These are phyloP conservation scores for Acrossocheilus fasciatus DNA, from an alignment of 2,797 vertebrate genomes.

Conservation along the genomic window DNA sequence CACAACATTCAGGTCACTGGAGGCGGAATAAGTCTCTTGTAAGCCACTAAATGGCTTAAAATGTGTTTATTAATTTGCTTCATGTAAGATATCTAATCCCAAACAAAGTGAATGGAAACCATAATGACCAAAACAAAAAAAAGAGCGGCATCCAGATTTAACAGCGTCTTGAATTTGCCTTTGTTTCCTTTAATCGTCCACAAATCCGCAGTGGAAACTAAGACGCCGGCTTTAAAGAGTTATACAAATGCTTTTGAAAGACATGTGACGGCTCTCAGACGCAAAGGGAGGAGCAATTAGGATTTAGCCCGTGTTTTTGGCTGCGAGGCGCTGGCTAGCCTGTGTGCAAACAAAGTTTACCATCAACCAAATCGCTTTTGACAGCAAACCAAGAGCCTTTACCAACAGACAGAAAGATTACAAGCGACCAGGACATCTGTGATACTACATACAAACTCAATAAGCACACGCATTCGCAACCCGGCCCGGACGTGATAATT, in stretches of 20 bases:
- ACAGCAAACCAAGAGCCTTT: conserved; percentile 52
- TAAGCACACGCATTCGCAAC: background rate
- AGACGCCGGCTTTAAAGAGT: background rate
- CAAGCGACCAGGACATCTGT: conserved; percentile 1
- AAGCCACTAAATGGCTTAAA: conserved; percentile 7
- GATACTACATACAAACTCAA: too few relatives aligned
- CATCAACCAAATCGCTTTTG: conserved; percentile 49
- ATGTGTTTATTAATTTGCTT: conserved; percentile 6
- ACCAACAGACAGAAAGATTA: conserved; percentile 37
- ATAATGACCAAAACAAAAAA: background rate
- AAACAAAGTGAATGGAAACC: background rate
- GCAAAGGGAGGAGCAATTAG: conserved; percentile 12
- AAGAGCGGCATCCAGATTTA: background rate
- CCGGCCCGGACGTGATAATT: background rate
- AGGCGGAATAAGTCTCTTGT: background rate
- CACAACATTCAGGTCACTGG: background rate
- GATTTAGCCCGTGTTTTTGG: conserved; percentile 32
- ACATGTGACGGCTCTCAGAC: conserved; percentile 23
- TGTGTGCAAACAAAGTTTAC: conserved; percentile 60
- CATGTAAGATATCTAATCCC: background rate
- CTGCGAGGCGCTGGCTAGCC: conserved; percentile 32
- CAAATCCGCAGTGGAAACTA: conserved; percentile 13
- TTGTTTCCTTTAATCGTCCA: conserved; percentile 19
- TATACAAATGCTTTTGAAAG: conserved; percentile 21
- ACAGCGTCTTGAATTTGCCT: conserved; percentile 3